These are phyloP conservation scores for Cyprinodon diabolis DNA, from an alignment of 2,797 vertebrate genomes.

Conservation along the genomic window DNA sequence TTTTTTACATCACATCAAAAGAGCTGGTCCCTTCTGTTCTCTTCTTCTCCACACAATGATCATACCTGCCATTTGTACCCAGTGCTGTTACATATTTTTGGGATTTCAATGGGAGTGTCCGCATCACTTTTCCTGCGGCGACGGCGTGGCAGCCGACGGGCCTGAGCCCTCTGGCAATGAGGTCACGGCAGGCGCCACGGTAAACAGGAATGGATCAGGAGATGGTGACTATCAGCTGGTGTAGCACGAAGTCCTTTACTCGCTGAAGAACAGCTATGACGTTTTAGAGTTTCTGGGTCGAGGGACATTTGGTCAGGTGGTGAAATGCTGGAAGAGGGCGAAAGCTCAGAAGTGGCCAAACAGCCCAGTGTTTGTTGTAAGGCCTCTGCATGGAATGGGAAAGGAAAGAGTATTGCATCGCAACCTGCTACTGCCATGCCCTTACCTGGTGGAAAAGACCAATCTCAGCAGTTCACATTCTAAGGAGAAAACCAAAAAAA, in stretches of 20 bases:
- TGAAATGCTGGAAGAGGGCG: conserved; percentile 97
- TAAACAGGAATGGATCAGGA: conserved; percentile 68
- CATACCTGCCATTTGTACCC: too few species aligned
- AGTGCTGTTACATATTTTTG: too few species aligned
- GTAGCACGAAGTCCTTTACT: conserved; percentile 94
- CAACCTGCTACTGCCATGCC: neutral
- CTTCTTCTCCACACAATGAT: too few species aligned
- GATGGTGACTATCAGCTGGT: conserved; percentile 97
- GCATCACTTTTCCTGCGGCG: neutral
- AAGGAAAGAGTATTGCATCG: neutral
- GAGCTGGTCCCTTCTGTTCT: too few species aligned
- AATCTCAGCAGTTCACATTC: neutral
- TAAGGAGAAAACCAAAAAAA: neutral
- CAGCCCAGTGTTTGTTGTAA: too few species aligned
- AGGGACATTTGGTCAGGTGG: conserved; percentile 96
- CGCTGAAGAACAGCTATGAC: conserved; percentile 94
- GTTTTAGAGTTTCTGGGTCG: conserved; percentile 96
- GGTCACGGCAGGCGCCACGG: conserved; percentile 51
- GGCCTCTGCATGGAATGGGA: neutral
- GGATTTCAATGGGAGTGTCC: too few species aligned
- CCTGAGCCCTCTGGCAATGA: conserved; percentile 44
- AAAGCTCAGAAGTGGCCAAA: conserved; percentile 34
- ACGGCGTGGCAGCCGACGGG: conserved; percentile 30
- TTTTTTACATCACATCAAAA: too few species aligned
- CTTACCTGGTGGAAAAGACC: neutral